Conservation (phyloP, 2,888 invertebrate genomes). For the Idaea dimidiata region DNA sequence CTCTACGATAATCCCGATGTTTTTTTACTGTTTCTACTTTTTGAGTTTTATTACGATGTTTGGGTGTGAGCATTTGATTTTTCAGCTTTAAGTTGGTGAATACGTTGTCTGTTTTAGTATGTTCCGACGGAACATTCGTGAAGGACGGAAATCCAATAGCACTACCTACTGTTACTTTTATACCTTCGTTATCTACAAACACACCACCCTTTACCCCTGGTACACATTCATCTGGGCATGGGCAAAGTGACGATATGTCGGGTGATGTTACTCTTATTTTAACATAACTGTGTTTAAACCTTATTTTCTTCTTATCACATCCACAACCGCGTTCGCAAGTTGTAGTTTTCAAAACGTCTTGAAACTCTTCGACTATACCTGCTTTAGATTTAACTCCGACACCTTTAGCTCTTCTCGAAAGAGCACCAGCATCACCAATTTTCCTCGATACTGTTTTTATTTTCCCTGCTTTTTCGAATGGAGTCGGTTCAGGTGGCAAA, state of each 20-base stretch:
- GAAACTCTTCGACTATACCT: slow-evolving; percentile 37
- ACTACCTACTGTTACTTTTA: slow-evolving; percentile 59
- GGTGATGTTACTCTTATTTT: slow-evolving; percentile 62
- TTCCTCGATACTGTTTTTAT: slow-evolving; percentile 43
- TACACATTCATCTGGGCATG: slow-evolving; percentile 58
- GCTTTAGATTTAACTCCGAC: slow-evolving; percentile 39
- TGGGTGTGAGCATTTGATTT: neutral
- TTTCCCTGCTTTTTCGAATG: slow-evolving; percentile 41
- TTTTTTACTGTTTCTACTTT: neutral
- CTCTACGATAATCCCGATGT: neutral
- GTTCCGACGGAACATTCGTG: slow-evolving; percentile 13
- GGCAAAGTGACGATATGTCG: slow-evolving; percentile 56
- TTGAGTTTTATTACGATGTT: neutral
- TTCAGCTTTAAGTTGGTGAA: neutral
- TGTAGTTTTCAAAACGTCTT: slow-evolving; percentile 55
- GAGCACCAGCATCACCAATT: slow-evolving; percentile 26
- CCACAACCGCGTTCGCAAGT: slow-evolving; percentile 61
- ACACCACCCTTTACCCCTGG: slow-evolving; percentile 55
- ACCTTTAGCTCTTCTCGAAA: slow-evolving; percentile 19
- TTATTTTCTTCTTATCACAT: slow-evolving; percentile 62
- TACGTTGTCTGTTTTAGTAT: neutral
- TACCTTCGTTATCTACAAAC: slow-evolving; percentile 58
- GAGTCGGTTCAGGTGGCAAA: slow-evolving; percentile 37
- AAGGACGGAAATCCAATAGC: slow-evolving; percentile 43
- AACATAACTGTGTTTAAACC: slow-evolving; percentile 63